Conservation (phyloP, 92 coral and sea anemone genomes). For the Paramuricea clavata region DNA sequence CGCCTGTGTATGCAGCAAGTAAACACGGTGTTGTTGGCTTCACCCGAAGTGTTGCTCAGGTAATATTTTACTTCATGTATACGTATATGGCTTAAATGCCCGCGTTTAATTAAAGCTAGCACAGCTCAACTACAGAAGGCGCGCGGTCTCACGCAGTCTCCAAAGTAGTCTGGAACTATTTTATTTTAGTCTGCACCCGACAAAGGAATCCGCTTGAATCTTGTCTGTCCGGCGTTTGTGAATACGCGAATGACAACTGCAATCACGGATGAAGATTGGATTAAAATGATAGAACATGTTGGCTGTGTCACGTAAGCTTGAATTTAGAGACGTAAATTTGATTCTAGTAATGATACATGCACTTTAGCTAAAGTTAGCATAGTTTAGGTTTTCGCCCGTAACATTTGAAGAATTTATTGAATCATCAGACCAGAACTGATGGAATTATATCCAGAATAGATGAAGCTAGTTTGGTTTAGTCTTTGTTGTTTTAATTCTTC, state of each 20-base stretch:
- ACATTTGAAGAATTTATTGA: no score
- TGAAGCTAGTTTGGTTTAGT: no score
- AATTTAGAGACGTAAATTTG: background rate
- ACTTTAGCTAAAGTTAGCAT: no score
- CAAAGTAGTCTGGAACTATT: background rate
- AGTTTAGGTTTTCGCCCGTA: no score
- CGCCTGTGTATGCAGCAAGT: conserved; percentile 94
- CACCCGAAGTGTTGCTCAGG: conserved; percentile 88
- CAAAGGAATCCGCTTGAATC: conserved; percentile 85
- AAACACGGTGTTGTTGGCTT: conserved; percentile 94
- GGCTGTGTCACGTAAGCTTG: conserved; percentile 75
- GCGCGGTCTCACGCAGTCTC: background rate
- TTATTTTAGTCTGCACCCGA: background rate
- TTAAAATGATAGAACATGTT: conserved; percentile 51
- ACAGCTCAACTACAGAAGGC: background rate
- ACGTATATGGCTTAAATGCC: no score
- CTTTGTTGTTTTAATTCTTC: no score
- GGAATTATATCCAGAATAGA: no score
- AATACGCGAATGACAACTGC: conserved; percentile 73
- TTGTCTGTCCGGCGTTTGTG: conserved; percentile 85
- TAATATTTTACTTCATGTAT: no score
- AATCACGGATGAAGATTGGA: conserved; percentile 52
- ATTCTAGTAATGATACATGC: no score
- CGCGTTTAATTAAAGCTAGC: background rate
- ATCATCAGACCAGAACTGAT: no score